phyloP scores from a whole-genome alignment of 2,797 vertebrate species.

The Dendrocincla fuliginosa region DNA sequence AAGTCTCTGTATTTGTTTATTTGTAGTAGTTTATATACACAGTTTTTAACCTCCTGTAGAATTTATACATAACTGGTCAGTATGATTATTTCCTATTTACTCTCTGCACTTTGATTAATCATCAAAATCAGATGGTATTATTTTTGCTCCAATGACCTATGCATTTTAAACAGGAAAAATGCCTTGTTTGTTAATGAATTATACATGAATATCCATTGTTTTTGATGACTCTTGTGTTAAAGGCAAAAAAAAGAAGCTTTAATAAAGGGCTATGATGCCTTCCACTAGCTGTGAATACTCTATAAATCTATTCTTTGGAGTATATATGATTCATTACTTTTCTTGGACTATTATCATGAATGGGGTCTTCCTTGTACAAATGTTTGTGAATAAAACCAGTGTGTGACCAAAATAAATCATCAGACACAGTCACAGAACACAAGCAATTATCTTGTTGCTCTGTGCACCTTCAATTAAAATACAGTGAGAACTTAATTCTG shows the following conservation, averaged over 20 bases:
- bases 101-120: constrained; percentile 18
- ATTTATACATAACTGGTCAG: constrained; percentile 32
- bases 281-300: background rate
- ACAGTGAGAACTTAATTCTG: background rate
- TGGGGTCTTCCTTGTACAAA: background rate
- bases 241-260: background rate
- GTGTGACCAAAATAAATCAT: no score
- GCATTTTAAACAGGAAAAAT: background rate
- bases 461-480: background rate
- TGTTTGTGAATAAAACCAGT: no score
- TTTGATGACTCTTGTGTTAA: background rate
- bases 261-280: background rate
- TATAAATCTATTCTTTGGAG: background rate
- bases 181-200: constrained; percentile 25
- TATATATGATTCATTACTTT: background rate
- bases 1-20: background rate
- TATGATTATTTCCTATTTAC: constrained; percentile 23
- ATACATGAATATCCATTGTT: background rate
- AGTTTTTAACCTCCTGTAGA: constrained; percentile 1
- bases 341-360: background rate
- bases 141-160: constrained; percentile 1
- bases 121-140: constrained; percentile 16
- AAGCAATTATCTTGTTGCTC: background rate
- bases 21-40: background rate
- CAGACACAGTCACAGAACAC: background rate